A percentile compares a stretch with the other conserved stretches of the same genome.
Evolutionary conservation across 2,113 vertebrate genomes (phyloP).

Genomic region (Tiliqua scincoides): DNA sequence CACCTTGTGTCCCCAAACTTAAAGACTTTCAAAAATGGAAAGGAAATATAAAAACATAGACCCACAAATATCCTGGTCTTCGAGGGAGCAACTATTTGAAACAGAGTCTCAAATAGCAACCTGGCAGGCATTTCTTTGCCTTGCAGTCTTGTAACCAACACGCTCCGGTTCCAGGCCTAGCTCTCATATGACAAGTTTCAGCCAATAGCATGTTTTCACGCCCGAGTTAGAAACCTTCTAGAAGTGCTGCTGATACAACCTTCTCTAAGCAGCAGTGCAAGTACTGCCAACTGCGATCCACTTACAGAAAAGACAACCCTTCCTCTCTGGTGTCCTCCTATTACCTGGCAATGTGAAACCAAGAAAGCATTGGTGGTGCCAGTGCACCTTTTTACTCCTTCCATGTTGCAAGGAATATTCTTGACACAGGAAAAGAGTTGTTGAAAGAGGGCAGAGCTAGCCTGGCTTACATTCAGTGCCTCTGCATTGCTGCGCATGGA

Average conservation of each 20-base stretch:
- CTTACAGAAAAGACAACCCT: not conserved
- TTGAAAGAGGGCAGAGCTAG: not conserved
- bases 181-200: not conserved
- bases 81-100: not conserved
- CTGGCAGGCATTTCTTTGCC: constrained; percentile 1
- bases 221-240: not conserved
- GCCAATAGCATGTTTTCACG: not conserved
- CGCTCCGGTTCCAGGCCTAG: not conserved
- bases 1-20: not conserved
- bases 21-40: not conserved
- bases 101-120: not conserved
- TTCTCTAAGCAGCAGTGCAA: constrained; percentile 9
- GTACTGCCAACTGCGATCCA: constrained; percentile 3
- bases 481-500: no score
- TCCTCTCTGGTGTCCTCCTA: not conserved
- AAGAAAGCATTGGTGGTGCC: not conserved
- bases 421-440: not conserved
- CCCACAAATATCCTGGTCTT: not conserved
- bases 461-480: not conserved
- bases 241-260: constrained; percentile 21
- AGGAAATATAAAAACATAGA: not conserved
- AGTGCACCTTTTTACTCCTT: not conserved
- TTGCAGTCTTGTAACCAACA: constrained; percentile 1
- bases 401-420: rapidly evolving
- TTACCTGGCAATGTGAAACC: not conserved